Evolutionary conservation across 2,797 vertebrate species (phyloP).

Genomic region (Pampus argenteus): DNA sequence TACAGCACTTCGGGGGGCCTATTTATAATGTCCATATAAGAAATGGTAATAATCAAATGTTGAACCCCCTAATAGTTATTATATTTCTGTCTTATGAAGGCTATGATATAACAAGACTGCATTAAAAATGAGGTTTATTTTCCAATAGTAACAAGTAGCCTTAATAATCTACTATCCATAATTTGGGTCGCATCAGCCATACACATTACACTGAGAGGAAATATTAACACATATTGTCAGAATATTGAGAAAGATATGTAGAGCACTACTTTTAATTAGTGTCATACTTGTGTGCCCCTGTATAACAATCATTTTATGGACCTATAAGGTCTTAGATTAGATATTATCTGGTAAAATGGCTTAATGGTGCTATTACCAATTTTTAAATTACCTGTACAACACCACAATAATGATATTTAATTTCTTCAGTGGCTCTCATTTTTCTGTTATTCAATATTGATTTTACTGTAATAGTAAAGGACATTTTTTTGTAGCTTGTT

Average conservation of each 20-base stretch:
- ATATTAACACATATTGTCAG: background rate
- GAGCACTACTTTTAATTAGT: background rate
- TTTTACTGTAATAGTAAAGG: background rate
- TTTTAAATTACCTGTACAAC: background rate
- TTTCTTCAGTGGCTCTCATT: background rate
- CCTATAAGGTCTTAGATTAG: background rate
- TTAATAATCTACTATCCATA: conserved; percentile 38
- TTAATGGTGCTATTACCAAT: background rate
- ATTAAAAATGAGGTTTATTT: conserved; percentile 3
- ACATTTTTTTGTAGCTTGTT: background rate
- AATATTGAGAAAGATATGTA: background rate
- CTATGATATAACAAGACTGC: background rate
- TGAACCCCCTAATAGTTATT: conserved; percentile 2
- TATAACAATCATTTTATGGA: background rate
- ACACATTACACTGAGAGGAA: conserved; percentile 2
- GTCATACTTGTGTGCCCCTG: background rate
- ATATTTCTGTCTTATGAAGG: conserved; percentile 1
- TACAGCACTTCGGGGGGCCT: conserved; percentile 20
- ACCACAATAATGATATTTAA: background rate
- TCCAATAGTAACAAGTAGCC: conserved; percentile 47
- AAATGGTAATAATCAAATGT: background rate
- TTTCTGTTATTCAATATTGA: background rate
- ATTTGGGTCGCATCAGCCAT: conserved; percentile 42
- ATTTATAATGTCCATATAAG: conserved; percentile 6
- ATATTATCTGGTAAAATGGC: background rate